Conservation (phyloP, 2,113 vertebrate species). For the Orycteropus afer region DNA sequence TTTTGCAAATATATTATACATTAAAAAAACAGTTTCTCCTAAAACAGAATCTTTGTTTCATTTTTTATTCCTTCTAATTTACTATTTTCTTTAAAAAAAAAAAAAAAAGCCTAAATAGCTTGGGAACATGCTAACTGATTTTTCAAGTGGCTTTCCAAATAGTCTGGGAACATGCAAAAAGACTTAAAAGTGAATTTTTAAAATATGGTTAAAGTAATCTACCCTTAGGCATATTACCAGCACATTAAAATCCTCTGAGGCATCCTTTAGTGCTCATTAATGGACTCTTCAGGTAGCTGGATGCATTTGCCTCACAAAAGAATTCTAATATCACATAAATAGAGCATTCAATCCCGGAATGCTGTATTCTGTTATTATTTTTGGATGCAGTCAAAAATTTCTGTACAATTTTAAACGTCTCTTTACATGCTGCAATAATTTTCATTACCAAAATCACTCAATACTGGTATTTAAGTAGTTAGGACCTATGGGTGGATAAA, state of each 20-base stretch:
- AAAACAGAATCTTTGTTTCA: not conserved
- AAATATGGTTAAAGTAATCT: constrained; percentile 6
- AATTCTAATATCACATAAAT: not conserved
- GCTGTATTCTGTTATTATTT: not conserved
- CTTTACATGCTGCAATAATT: not conserved
- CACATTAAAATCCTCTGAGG: not conserved
- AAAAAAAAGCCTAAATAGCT: not conserved
- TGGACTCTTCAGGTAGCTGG: not conserved
- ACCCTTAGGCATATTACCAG: not conserved
- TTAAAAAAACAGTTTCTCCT: not conserved
- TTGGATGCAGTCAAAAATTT: not conserved
- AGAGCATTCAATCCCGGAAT: not conserved
- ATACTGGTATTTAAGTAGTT: not conserved
- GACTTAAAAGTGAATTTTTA: not conserved
- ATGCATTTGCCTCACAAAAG: not conserved
- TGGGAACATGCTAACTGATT: not conserved
- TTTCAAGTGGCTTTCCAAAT: not conserved
- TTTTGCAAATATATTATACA: not conserved
- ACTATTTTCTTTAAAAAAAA: not conserved
- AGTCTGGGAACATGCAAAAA: not conserved
- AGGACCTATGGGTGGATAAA: not conserved
- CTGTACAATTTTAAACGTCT: not conserved
- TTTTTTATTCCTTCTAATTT: not conserved
- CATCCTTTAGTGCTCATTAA: not conserved
- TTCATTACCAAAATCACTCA: not conserved